Evolutionary conservation across 1,140 invertebrate species (phyloP).

Genomic region (Tenebrio molitor): DNA sequence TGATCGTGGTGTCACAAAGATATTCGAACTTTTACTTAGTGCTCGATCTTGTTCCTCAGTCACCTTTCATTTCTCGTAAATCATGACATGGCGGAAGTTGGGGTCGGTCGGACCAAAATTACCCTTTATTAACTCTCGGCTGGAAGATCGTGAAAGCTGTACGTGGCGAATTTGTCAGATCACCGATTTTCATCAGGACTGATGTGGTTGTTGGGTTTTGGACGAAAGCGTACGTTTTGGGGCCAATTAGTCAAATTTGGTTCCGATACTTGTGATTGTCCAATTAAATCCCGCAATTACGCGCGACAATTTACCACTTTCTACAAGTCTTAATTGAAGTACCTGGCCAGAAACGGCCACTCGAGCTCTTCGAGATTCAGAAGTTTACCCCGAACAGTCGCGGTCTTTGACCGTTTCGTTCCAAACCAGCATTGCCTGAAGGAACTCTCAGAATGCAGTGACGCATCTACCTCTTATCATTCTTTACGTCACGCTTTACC

Average conservation of each 20-base stretch:
- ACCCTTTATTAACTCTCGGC: not conserved
- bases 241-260: not conserved
- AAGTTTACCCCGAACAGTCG: constrained; percentile 25
- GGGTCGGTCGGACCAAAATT: not conserved
- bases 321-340: constrained; percentile 2
- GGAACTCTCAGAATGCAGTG: constrained; percentile 20
- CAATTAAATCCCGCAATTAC: constrained; percentile 15
- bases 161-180: too few species aligned
- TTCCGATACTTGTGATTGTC: not conserved
- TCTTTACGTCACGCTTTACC: constrained; percentile 13
- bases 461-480: constrained; percentile 34
- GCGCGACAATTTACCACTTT: constrained; percentile 21
- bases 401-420: constrained; percentile 35
- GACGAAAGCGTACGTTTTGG: not conserved
- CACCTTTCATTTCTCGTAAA: not conserved
- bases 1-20: not conserved
- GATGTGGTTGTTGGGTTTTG: not conserved
- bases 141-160: not conserved
- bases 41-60: not conserved
- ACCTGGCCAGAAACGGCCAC: not conserved
- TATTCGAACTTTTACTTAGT: not conserved
- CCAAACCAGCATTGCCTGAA: constrained; percentile 24
- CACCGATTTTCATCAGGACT: not conserved
- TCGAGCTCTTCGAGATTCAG: not conserved
- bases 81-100: not conserved